Conservation (phyloP, 2,888 invertebrate genomes). For the Callimorpha dominula region DNA sequence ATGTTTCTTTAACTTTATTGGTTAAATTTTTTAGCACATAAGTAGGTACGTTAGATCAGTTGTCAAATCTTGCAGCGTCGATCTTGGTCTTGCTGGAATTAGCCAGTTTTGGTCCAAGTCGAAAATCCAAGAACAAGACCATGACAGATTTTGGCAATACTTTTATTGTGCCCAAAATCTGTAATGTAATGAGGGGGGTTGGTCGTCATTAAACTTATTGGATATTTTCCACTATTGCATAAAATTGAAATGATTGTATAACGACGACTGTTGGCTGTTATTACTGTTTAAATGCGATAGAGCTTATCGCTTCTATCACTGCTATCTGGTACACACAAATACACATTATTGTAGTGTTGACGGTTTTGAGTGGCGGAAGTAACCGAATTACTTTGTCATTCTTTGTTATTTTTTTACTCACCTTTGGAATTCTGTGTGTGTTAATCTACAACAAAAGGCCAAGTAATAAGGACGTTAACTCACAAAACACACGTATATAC, state of each 20-base stretch:
- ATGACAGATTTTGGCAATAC: too few relatives aligned
- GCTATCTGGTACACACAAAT: neutral
- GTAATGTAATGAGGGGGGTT: too few relatives aligned
- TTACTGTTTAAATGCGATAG: slow-evolving; percentile 5
- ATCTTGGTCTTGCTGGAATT: too few relatives aligned
- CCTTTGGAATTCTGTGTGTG: neutral
- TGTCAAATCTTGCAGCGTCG: too few relatives aligned
- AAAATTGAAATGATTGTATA: neutral
- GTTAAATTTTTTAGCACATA: too few relatives aligned
- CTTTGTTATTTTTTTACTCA: neutral
- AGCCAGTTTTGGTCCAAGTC: too few relatives aligned
- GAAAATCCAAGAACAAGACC: too few relatives aligned
- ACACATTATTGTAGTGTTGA: neutral
- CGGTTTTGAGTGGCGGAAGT: neutral
- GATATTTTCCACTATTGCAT: neutral
- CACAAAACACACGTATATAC: too few relatives aligned
- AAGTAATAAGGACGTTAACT: neutral
- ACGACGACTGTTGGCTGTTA: neutral
- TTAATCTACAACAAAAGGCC: neutral
- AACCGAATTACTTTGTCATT: neutral
- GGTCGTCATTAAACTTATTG: too few relatives aligned
- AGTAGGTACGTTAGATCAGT: too few relatives aligned
- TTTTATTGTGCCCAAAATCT: too few relatives aligned
- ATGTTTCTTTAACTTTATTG: too few relatives aligned
- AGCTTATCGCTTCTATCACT: neutral